Evolutionary conservation across 1,140 invertebrate species (phyloP).

Genomic region (Palaemon carinicauda): DNA sequence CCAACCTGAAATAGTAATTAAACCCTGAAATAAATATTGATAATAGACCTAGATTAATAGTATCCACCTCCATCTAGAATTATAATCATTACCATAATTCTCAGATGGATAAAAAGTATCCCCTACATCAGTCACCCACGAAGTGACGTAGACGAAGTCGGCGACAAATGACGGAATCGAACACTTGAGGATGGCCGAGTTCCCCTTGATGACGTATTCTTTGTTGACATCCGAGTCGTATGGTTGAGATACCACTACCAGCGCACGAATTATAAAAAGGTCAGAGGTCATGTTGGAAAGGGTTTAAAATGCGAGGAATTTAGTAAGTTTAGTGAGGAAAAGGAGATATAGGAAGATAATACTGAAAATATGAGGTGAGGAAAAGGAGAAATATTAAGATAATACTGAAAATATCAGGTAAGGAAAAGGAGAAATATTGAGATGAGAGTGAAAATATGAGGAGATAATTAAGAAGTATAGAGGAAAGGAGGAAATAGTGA

Average conservation of each 20-base stretch:
- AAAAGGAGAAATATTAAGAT: too few relatives aligned
- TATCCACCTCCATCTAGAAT: not conserved
- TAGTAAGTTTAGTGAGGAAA: too few relatives aligned
- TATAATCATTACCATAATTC: slow-evolving; percentile 46
- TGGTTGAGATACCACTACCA: slow-evolving; percentile 79
- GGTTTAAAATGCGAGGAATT: not conserved
- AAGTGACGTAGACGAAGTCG: slow-evolving; percentile 83
- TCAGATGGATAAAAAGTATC: slow-evolving; percentile 70
- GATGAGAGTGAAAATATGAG: too few relatives aligned
- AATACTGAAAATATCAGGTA: not conserved
- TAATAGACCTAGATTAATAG: not conserved
- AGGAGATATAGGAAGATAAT: not conserved
- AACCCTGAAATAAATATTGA: too few relatives aligned
- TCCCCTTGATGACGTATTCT: slow-evolving; percentile 86
- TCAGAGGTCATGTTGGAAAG: not conserved
- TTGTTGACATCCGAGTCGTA: slow-evolving; percentile 87
- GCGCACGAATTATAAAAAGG: not conserved
- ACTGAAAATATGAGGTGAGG: not conserved
- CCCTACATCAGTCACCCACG: slow-evolving; percentile 80
- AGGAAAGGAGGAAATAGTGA: too few relatives aligned
- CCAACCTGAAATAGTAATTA: too few relatives aligned
- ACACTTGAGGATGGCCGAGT: slow-evolving; percentile 87
- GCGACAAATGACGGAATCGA: slow-evolving; percentile 87
- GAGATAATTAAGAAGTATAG: too few relatives aligned
- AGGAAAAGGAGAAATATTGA: too few relatives aligned